phyloP scores from a whole-genome alignment of 2,113 vertebrate species.

The Jacana jacana region DNA sequence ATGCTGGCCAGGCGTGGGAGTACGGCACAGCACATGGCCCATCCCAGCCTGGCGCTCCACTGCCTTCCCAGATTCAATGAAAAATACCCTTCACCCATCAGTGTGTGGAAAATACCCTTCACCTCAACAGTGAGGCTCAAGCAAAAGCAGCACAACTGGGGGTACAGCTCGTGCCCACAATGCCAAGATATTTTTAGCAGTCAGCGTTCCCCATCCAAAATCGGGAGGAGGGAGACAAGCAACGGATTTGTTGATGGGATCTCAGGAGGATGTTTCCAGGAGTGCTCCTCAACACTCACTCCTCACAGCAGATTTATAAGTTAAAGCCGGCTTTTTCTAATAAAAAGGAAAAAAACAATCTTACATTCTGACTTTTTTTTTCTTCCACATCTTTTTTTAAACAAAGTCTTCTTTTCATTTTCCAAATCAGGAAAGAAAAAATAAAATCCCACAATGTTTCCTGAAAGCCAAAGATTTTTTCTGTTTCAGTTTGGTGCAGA shows the following conservation, averaged over 20 bases:
- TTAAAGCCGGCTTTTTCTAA: not conserved
- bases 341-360: not conserved
- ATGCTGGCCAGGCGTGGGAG: not conserved
- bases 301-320: not conserved
- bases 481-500: not conserved
- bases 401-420: not conserved
- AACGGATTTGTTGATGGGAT: fast-evolving
- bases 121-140: fast-evolving
- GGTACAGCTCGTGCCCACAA: too few species aligned
- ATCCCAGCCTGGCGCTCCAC: not conserved
- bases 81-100: not conserved
- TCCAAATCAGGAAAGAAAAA: not conserved
- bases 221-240: not conserved
- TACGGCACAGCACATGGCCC: fast-evolving
- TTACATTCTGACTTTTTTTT: not conserved
- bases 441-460: not conserved
- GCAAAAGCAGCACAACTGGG: fast-evolving
- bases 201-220: not conserved
- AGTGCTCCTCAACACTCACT: not conserved
- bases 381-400: not conserved
- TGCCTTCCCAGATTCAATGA: fast-evolving
- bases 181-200: not conserved
- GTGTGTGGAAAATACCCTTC: not conserved
- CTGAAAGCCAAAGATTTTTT: not conserved
- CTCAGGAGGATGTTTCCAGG: not conserved